Evolutionary conservation across 2,113 vertebrate genomes (phyloP).

Genomic region (Tachuris rubrigastra): DNA sequence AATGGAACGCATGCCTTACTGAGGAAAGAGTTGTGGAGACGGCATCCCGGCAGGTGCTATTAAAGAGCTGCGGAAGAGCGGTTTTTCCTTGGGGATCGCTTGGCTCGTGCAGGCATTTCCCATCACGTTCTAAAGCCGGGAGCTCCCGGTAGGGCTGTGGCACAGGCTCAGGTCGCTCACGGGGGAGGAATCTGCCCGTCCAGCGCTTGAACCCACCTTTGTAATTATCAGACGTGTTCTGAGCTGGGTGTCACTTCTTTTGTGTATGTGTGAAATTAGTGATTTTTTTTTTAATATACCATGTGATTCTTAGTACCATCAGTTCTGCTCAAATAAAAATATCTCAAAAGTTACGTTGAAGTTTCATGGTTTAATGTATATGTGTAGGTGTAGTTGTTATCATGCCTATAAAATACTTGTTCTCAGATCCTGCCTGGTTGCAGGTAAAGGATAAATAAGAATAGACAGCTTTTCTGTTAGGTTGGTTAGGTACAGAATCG

Average conservation of each 20-base stretch:
- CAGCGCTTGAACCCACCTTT: not conserved
- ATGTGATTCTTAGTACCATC: accelerated
- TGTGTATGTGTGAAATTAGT: accelerated
- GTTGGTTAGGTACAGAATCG: not conserved
- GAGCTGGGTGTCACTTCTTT: not conserved
- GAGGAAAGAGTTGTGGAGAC: too few relatives aligned
- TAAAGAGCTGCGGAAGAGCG: not conserved
- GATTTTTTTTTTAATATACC: accelerated
- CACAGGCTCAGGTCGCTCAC: accelerated
- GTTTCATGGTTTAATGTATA: not conserved
- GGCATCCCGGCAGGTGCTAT: accelerated
- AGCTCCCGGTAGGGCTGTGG: accelerated
- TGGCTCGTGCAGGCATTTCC: accelerated
- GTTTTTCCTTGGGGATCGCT: accelerated
- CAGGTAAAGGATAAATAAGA: not conserved
- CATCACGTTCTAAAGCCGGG: accelerated
- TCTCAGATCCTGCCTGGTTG: not conserved
- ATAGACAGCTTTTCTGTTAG: not conserved
- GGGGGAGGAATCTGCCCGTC: not conserved
- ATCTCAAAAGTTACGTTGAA: not conserved
- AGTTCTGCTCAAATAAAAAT: not conserved
- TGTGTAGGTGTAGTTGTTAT: not conserved
- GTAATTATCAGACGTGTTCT: accelerated
- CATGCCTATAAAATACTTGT: not conserved
- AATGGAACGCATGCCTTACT: accelerated